These are phyloP conservation scores for Pseudopleuronectes americanus DNA, from an alignment of 2,797 vertebrate species.

Conservation along the genomic window DNA sequence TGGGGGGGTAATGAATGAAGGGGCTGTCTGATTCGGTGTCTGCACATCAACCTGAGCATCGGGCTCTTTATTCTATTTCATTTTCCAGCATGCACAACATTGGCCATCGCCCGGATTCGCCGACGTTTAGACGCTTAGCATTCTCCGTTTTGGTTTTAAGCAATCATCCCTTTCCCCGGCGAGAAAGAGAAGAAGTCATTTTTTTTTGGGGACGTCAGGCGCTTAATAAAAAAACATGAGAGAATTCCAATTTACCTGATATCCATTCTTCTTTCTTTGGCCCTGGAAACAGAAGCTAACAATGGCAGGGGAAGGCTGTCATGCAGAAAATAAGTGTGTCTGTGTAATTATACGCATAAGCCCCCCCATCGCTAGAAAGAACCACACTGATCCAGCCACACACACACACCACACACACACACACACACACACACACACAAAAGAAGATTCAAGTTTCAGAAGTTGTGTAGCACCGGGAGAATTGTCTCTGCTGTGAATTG, in stretches of 20 bases:
- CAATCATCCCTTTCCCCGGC: constrained; percentile 39
- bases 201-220: constrained; percentile 31
- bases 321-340: constrained; percentile 84
- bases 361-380: constrained; percentile 65
- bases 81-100: constrained; percentile 23
- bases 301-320: constrained; percentile 76
- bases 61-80: constrained; percentile 46
- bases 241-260: constrained; percentile 80
- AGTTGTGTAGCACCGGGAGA: constrained; percentile 53
- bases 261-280: constrained; percentile 65
- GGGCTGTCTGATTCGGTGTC: constrained; percentile 66
- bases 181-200: constrained; percentile 53
- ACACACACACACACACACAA: constrained; percentile 34
- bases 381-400: constrained; percentile 70
- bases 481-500: constrained; percentile 47
- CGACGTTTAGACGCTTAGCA: constrained; percentile 38
- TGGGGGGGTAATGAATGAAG: constrained; percentile 68
- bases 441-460: constrained; percentile 62
- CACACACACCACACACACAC: constrained; percentile 8
- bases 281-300: constrained; percentile 80
- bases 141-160: constrained; percentile 39
- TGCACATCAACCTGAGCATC: constrained; percentile 55
- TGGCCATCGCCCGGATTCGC: constrained; percentile 23
- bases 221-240: constrained; percentile 66
- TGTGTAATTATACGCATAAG: constrained; percentile 82